Evolutionary conservation across 2,113 vertebrate genomes (phyloP).

Genomic region (Crotalus tigris): DNA sequence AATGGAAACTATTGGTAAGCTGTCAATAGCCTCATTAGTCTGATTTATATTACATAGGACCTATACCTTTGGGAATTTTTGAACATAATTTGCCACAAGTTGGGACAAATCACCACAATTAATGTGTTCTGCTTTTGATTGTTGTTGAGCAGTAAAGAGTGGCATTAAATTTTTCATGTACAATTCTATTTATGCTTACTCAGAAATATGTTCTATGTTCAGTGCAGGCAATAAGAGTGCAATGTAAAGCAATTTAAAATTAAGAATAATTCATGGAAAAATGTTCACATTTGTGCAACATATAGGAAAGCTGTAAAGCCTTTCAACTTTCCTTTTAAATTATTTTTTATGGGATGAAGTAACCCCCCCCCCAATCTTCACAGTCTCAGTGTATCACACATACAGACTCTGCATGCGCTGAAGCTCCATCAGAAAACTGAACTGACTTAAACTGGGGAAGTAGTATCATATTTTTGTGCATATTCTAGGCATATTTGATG

Average conservation of each 20-base stretch:
- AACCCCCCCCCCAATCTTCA: neutral
- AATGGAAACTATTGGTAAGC: constrained; percentile 96
- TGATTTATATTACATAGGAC: neutral
- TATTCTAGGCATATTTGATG: neutral
- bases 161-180: neutral
- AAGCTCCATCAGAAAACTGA: neutral
- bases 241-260: neutral
- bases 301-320: neutral
- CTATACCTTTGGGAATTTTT: neutral
- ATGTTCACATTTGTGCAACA: neutral
- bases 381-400: neutral
- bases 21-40: neutral
- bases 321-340: neutral
- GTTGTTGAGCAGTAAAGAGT: neutral
- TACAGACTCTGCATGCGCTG: neutral
- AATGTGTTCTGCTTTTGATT: constrained; percentile 4
- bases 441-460: neutral
- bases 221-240: neutral
- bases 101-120: neutral
- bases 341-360: neutral
- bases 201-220: neutral
- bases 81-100: neutral
- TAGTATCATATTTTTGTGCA: neutral
- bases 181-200: neutral
- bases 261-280: neutral